Conservation (phyloP, 2,888 invertebrate genomes). For the Drosophila kambysellisi region DNA sequence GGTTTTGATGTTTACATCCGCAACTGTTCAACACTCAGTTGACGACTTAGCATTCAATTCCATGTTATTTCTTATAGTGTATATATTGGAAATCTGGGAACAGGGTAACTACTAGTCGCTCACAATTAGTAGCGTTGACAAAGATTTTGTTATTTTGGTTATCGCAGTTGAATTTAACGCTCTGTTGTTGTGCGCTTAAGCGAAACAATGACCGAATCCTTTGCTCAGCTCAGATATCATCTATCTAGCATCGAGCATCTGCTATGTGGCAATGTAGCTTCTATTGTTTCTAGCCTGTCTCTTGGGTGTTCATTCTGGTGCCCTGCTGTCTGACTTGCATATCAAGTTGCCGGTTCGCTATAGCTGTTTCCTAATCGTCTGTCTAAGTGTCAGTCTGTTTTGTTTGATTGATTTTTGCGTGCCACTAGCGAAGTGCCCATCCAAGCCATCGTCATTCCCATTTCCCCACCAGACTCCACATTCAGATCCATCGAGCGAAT, state of each 20-base stretch:
- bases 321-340: slow-evolving; percentile 61
- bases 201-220: slow-evolving; percentile 68
- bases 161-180: slow-evolving; percentile 65
- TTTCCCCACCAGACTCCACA: slow-evolving; percentile 4
- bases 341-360: slow-evolving; percentile 62
- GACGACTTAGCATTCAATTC: too few species aligned
- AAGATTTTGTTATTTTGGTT: slow-evolving; percentile 1
- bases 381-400: slow-evolving; percentile 78
- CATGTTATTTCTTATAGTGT: not conserved
- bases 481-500: not conserved
- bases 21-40: not conserved
- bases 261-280: slow-evolving; percentile 21
- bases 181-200: slow-evolving; percentile 72
- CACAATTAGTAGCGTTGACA: not conserved
- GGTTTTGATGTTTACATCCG: not conserved
- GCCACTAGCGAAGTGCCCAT: slow-evolving; percentile 8
- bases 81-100: slow-evolving; percentile 1
- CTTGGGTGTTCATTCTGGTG: slow-evolving; percentile 33
- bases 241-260: slow-evolving; percentile 42
- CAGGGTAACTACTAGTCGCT: not conserved
- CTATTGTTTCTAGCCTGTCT: slow-evolving; percentile 38
- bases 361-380: slow-evolving; percentile 69
- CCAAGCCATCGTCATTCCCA: slow-evolving; percentile 1
- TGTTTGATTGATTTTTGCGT: slow-evolving; percentile 74
- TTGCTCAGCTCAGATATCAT: slow-evolving; percentile 32